A percentile compares a stretch with the other conserved stretches of the same genome.
These are phyloP conservation scores for Idaea aversata DNA, from an alignment of 2,888 invertebrate genomes.

Conservation along the genomic window DNA sequence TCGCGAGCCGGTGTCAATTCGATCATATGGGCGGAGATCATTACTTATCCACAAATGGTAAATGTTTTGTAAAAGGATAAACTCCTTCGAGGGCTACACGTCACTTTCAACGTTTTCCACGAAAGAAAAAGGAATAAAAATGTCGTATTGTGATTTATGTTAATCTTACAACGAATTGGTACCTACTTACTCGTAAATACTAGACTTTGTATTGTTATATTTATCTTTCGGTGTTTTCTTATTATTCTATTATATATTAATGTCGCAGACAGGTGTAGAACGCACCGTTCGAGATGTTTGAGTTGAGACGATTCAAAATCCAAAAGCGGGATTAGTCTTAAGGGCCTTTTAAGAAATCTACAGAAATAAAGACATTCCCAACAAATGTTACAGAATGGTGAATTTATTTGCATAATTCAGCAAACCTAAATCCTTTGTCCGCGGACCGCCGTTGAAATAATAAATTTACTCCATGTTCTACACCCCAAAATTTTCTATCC, in stretches of 20 bases:
- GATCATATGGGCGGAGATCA: background rate
- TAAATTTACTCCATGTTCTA: slow-evolving; percentile 75
- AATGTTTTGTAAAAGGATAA: slow-evolving; percentile 24
- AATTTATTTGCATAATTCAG: slow-evolving; percentile 80
- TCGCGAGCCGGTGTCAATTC: no score
- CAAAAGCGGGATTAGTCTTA: slow-evolving; percentile 66
- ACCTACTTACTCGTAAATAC: background rate
- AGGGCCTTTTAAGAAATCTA: slow-evolving; percentile 73
- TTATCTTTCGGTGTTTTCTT: slow-evolving; percentile 24
- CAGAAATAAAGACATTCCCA: slow-evolving; percentile 77
- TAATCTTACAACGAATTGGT: slow-evolving; percentile 31
- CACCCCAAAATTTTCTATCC: slow-evolving; percentile 65
- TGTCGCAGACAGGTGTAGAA: slow-evolving; percentile 46
- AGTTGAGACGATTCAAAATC: slow-evolving; percentile 60
- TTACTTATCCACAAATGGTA: slow-evolving; percentile 15
- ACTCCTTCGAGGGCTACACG: slow-evolving; percentile 23
- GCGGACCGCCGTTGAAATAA: slow-evolving; percentile 70
- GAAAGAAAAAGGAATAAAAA: slow-evolving; percentile 38
- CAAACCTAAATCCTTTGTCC: slow-evolving; percentile 78
- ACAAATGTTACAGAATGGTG: slow-evolving; percentile 80
- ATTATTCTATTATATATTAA: slow-evolving; percentile 39
- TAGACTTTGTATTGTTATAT: no score
- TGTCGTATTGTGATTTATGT: slow-evolving; percentile 37
- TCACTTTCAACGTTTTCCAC: slow-evolving; percentile 31
- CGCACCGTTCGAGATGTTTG: slow-evolving; percentile 40